These are phyloP conservation scores for Guaruba guarouba DNA, from an alignment of 2,113 vertebrate species.

Conservation along the genomic window DNA sequence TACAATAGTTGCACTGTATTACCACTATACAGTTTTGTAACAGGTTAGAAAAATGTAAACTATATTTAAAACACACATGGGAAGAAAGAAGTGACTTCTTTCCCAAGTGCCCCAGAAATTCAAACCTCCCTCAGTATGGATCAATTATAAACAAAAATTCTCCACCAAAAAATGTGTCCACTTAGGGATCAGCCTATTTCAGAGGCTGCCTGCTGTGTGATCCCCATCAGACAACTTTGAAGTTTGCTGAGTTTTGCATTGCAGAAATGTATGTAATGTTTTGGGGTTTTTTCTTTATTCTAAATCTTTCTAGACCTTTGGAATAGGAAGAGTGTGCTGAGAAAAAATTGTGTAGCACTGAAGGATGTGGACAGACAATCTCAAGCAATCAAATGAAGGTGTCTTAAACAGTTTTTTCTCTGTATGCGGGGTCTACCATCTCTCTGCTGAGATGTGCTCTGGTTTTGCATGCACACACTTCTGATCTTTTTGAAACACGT, in stretches of 20 bases:
- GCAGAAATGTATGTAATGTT: not conserved
- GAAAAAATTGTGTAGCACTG: not conserved
- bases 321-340: not conserved
- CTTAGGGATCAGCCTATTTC: not conserved
- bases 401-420: not conserved
- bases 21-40: not conserved
- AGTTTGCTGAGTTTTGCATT: not conserved
- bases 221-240: not conserved
- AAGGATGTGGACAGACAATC: not conserved
- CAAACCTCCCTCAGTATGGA: not conserved
- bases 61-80: not conserved
- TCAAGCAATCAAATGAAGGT: not conserved
- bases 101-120: not conserved
- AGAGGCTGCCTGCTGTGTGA: not conserved
- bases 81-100: not conserved
- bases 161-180: not conserved
- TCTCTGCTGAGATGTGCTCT: not conserved
- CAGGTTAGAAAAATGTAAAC: not conserved
- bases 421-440: not conserved
- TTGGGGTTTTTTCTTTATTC: not conserved
- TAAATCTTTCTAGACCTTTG: not conserved
- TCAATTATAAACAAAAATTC: not conserved
- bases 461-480: accelerated
- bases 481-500: not conserved
- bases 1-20: not conserved